Evolutionary conservation across 2,888 invertebrate genomes (phyloP), one percentile per base, ranked within the genome.

Genomic region (Hirtodrosophila cameraria): DNA sequence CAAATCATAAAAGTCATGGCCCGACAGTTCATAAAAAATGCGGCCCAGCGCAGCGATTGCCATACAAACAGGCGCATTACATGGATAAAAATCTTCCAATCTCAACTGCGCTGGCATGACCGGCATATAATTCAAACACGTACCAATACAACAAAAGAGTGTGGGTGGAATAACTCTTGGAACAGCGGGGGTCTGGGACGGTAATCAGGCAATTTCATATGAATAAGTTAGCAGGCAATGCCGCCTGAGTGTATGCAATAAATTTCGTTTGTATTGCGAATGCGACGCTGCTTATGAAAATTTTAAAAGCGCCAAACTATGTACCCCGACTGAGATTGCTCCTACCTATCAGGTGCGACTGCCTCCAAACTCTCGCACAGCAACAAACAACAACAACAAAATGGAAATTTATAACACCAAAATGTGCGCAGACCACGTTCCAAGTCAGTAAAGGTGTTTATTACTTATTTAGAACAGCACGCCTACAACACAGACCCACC

Each of bases 121-220:
- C 75, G 69, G 85, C 85, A 81, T 62, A 82, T 85, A 80, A 80
- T 77, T 80, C 79, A 80, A 81, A 78, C 85, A 80, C 82, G 79
- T 85, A 61, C 78, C 85, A 66, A 84, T 79, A 81, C 64, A 50
- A 52, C 30, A 23, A 28, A 46, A 20, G 39, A 15, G 41, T 20
- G 55, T 16, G 57, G 20, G 38, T 30, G 33, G 36, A n/a, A n/a
- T n/a, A n/a, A n/a, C 20, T 18, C 18, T 5, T 18, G 3, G 6
- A 23, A 30, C 30, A 27, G 45, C 52, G 69, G 64, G 65, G 43
- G 23, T 2, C 8, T 23, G 23, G 55, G 33, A 50, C 55, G 73
- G 86, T 81, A 86, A 86, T 81, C 86, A 83, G 80, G 86, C 86
- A 83, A 75, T 86, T 86, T 68, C 83, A 83, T 79, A 81, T 81